Base-by-base conservation (phyloP, 2,113 vertebrate genomes). In the Indicator indicator region DNA sequence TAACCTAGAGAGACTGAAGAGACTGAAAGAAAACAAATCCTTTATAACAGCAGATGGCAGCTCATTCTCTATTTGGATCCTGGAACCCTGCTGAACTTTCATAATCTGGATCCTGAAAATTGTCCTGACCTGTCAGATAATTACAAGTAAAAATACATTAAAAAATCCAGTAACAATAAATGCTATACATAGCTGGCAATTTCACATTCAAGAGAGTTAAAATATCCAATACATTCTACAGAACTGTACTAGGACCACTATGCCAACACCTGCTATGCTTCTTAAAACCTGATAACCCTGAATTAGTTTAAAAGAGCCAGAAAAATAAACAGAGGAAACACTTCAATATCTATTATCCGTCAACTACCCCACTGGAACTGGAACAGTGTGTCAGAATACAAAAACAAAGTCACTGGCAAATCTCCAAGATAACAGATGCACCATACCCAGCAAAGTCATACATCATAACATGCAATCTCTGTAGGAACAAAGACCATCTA, bases 311-410 rank as follows among this genome's bases (percentile, higher is more conserved):
- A 92, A 93, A 92, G 42, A 83, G 24, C 0, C 32, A 92, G n/a
- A 79, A 91, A 93, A 87, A 72, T 28, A 71, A 79, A 76, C 24
- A 91, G n/a, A 89, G 46, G 48, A 90, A 90, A 79, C 54, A 87
- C 17, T 94, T 90, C 62, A 65, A 46, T 73, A 79, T 40, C 12
- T 26, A 0, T 72, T 72, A 64, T 78, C 7, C 2, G 40, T 76
- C 26, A 83, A n/a, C 52, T 88, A 52, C 27, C 58, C 7, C 63
- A 81, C 5, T 84, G 70, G 69, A 94, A 93, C 24, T 46, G 26
- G 52, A 90, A 75, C 23, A 67, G 42, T 7, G 8, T 84, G 63
- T 84, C 62, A 73, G 58, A 86, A 69, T 76, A 89, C 36, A 75
- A 64, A 90, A 95, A 83, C 55, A 86, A 83, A 90, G 30, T 69